Percentiles rank a stretch among this genome's conserved stretches.
Conservation (phyloP, 2,888 invertebrate genomes). For the Merodon equestris region DNA sequence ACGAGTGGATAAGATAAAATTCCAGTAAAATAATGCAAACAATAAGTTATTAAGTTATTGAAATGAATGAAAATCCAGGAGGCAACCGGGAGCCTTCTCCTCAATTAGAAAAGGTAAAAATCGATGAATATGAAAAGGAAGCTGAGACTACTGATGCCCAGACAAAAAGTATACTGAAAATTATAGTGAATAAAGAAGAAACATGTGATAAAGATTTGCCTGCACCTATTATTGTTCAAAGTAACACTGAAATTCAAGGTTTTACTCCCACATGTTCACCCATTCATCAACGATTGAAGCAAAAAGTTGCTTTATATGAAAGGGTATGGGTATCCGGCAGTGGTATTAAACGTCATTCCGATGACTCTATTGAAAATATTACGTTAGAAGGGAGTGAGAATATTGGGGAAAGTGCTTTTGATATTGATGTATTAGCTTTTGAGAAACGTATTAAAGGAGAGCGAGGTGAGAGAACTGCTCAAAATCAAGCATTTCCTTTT, state of each 20-base stretch:
- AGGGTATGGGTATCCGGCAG: constrained; percentile 84
- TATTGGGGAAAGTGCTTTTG: constrained; percentile 74
- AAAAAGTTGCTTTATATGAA: constrained; percentile 89
- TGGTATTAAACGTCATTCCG: constrained; percentile 73
- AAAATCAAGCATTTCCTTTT: constrained; percentile 81
- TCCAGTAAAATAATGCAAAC: neutral
- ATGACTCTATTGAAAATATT: constrained; percentile 71
- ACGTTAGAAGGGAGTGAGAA: constrained; percentile 68
- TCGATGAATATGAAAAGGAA: constrained; percentile 57
- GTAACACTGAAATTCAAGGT: constrained; percentile 68
- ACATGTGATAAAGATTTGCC: constrained; percentile 37
- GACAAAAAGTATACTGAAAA: constrained; percentile 71
- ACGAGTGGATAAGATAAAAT: too few species aligned
- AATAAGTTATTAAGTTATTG: constrained; percentile 70
- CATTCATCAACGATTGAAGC: constrained; percentile 81
- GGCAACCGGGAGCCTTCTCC: neutral
- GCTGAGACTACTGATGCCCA: constrained; percentile 72
- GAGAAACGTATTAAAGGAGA: constrained; percentile 82
- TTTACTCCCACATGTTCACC: constrained; percentile 67
- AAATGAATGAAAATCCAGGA: constrained; percentile 75
- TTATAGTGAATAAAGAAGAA: constrained; percentile 69
- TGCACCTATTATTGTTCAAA: constrained; percentile 23
- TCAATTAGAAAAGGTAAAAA: constrained; percentile 52
- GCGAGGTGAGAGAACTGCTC: constrained; percentile 79
- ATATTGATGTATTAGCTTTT: constrained; percentile 82